Evolutionary conservation across 2,113 vertebrate species (phyloP).

Genomic region (Eulemur rufifrons): DNA sequence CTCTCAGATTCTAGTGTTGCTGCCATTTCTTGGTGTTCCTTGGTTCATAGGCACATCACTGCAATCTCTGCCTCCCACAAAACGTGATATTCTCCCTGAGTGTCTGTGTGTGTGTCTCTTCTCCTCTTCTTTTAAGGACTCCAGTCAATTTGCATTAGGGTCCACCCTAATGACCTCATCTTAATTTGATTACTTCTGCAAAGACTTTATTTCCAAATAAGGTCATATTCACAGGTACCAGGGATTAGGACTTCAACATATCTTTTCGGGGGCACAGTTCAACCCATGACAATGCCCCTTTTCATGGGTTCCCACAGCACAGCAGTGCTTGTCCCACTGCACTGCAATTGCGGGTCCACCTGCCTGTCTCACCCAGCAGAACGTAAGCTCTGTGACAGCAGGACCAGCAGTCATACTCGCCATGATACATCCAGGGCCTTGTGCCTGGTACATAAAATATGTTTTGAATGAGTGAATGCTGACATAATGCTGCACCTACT

Average conservation of each 20-base stretch:
- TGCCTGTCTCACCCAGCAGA: not conserved
- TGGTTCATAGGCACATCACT: not conserved
- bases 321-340: not conserved
- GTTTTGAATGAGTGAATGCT: not conserved
- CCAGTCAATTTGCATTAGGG: not conserved
- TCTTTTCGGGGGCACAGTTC: not conserved
- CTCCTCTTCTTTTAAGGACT: not conserved
- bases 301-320: not conserved
- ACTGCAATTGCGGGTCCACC: not conserved
- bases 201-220: not conserved
- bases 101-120: not conserved
- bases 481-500: not conserved
- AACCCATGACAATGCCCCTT: not conserved
- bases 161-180: not conserved
- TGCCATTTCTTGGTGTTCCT: not conserved
- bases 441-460: rapidly evolving
- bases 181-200: not conserved
- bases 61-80: not conserved
- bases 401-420: not conserved
- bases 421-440: not conserved
- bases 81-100: not conserved
- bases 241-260: not conserved
- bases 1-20: not conserved
- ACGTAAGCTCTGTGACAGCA: not conserved
- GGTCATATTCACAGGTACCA: not conserved